A percentile compares a stretch with the other conserved stretches of the same genome.
Conservation (phyloP, 2,113 vertebrate species). For the Micronycteris hirsuta region DNA sequence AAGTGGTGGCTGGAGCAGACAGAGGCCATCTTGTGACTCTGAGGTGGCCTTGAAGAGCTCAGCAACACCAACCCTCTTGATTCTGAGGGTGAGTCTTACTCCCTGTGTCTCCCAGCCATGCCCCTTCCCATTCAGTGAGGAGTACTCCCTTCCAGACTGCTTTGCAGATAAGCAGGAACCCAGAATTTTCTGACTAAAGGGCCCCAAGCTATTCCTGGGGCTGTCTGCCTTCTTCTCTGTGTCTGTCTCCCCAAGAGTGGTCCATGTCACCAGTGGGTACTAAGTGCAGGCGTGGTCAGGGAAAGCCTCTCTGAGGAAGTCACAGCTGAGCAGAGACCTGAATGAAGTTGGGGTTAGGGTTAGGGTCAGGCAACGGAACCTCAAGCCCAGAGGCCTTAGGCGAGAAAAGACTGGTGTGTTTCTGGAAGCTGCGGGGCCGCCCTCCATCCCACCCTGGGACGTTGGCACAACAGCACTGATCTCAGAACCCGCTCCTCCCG, state of each 20-base stretch:
- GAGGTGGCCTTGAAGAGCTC: not conserved
- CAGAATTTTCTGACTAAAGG: not conserved
- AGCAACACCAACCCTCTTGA: not conserved
- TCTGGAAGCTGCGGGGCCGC: not conserved
- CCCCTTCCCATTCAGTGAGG: not conserved
- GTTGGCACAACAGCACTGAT: not conserved
- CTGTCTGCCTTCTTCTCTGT: not conserved
- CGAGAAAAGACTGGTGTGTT: not conserved
- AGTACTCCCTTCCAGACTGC: not conserved
- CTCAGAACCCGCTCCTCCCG: fast-evolving
- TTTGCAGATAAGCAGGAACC: not conserved
- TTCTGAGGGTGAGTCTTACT: too few relatives aligned
- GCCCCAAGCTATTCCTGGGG: not conserved
- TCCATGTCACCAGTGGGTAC: too few relatives aligned
- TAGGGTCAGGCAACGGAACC: not conserved
- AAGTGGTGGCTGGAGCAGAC: not conserved
- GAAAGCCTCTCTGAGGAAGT: not conserved
- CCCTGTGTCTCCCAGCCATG: not conserved
- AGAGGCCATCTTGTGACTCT: not conserved
- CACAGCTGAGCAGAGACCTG: not conserved
- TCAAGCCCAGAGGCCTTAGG: not conserved
- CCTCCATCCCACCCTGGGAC: fast-evolving
- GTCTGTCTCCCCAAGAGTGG: not conserved
- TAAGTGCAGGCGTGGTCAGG: not conserved
- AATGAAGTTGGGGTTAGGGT: not conserved